Conservation (phyloP, 2,888 invertebrate species). For the Ctenicera cuprea region DNA sequence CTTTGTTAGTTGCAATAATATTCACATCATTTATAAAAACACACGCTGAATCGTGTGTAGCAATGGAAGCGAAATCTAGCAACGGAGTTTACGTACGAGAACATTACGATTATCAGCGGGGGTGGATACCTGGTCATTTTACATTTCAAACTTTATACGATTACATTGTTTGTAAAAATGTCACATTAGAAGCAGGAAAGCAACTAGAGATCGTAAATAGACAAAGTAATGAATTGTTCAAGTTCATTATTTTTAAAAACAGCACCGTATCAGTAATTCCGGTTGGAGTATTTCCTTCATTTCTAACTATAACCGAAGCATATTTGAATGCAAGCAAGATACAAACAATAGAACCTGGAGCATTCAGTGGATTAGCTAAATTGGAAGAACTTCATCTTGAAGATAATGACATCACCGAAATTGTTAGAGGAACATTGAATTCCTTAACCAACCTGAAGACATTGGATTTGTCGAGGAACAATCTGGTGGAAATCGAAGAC, state of each 20-base stretch:
- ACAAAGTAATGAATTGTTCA: neutral
- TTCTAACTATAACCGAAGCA: neutral
- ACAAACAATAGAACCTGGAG: constrained; percentile 25
- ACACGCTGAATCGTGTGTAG: neutral
- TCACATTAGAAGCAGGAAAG: neutral
- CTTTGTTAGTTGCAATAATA: neutral
- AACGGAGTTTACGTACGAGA: neutral
- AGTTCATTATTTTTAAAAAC: constrained; percentile 13
- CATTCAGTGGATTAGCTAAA: constrained; percentile 30
- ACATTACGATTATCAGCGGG: neutral
- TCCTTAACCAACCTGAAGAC: neutral
- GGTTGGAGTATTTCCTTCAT: constrained; percentile 6
- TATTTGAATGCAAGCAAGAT: constrained; percentile 18
- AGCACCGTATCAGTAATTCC: constrained; percentile 16
- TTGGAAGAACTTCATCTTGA: constrained; percentile 7
- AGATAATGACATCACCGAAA: constrained; percentile 4
- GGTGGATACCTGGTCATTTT: neutral
- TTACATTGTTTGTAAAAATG: constrained; percentile 2
- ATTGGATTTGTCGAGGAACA: neutral
- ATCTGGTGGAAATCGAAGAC: constrained; percentile 1
- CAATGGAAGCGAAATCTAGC: neutral
- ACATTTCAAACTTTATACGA: constrained; percentile 6
- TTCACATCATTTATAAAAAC: neutral
- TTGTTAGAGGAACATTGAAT: constrained; percentile 23
- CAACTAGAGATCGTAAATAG: neutral